Conservation (phyloP, 2,888 invertebrate genomes). For the Oeneis ivallda region DNA sequence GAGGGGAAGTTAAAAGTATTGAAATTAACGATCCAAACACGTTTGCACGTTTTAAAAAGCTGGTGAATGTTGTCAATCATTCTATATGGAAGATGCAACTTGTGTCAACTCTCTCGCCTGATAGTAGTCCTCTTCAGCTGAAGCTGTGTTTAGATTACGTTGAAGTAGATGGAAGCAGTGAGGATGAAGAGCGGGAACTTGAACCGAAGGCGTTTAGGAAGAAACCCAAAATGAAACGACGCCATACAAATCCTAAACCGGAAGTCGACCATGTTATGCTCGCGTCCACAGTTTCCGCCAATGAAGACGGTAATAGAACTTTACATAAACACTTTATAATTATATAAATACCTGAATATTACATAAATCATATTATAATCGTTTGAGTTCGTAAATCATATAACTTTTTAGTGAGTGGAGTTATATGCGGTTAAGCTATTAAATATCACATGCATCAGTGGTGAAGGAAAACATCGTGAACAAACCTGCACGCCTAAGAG, state of each 20-base stretch:
- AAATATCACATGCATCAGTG: too few relatives aligned
- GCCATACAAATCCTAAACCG: slow-evolving; percentile 62
- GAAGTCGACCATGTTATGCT: slow-evolving; percentile 66
- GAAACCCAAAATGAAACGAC: slow-evolving; percentile 64
- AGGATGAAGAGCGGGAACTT: slow-evolving; percentile 68
- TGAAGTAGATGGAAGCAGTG: slow-evolving; percentile 72
- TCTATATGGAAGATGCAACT: slow-evolving; percentile 88
- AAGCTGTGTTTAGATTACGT: slow-evolving; percentile 74
- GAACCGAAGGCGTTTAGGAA: slow-evolving; percentile 61
- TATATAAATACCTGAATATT: too few relatives aligned
- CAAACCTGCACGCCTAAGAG: too few relatives aligned
- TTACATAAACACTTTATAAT: too few relatives aligned
- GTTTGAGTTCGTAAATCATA: not conserved
- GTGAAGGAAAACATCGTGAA: too few relatives aligned
- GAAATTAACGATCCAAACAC: slow-evolving; percentile 55
- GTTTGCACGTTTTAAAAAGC: slow-evolving; percentile 56
- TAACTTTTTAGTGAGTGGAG: too few relatives aligned
- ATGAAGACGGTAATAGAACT: slow-evolving; percentile 55
- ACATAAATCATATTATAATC: too few relatives aligned
- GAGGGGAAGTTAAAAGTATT: slow-evolving; percentile 56
- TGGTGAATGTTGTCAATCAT: slow-evolving; percentile 82
- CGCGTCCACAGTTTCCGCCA: slow-evolving; percentile 65
- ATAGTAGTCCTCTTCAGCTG: slow-evolving; percentile 65
- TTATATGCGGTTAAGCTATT: too few relatives aligned
- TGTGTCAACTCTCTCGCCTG: slow-evolving; percentile 81